A percentile compares a stretch with the other conserved stretches of the same genome.
Evolutionary conservation across 2,113 vertebrate species (phyloP).

Genomic region (Halcyon senegalensis): DNA sequence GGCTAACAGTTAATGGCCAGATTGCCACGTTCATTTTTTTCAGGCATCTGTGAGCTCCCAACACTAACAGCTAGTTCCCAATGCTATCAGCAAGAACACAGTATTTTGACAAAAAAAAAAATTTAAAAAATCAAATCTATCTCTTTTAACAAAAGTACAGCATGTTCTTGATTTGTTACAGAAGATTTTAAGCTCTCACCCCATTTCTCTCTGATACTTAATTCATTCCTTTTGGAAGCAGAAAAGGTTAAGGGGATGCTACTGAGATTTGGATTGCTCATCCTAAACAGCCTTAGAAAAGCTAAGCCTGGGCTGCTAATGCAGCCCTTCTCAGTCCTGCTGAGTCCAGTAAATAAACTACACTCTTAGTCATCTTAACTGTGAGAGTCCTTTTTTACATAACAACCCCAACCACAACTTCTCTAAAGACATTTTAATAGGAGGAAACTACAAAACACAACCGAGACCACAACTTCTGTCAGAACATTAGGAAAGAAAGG

Average conservation of each 20-base stretch:
- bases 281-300: conserved; percentile 7
- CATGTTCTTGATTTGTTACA: neutral
- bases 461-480: conserved; percentile 11
- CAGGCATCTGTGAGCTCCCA: neutral
- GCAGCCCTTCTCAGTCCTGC: neutral
- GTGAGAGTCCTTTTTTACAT: conserved; percentile 15
- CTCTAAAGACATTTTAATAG: conserved; percentile 15
- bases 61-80: neutral
- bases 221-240: neutral
- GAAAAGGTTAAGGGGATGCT: neutral
- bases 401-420: conserved; percentile 25
- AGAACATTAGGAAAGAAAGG: conserved; percentile 35
- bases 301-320: neutral
- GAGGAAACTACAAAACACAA: conserved; percentile 30
- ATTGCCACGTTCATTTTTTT: neutral
- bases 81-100: neutral
- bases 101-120: neutral
- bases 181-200: neutral
- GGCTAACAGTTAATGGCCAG: too few species aligned
- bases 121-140: too few species aligned
- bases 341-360: neutral
- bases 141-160: neutral
- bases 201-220: neutral
- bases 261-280: neutral
- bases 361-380: neutral